Base-by-base conservation (phyloP, 2,113 vertebrate genomes). In the Castor canadensis region DNA sequence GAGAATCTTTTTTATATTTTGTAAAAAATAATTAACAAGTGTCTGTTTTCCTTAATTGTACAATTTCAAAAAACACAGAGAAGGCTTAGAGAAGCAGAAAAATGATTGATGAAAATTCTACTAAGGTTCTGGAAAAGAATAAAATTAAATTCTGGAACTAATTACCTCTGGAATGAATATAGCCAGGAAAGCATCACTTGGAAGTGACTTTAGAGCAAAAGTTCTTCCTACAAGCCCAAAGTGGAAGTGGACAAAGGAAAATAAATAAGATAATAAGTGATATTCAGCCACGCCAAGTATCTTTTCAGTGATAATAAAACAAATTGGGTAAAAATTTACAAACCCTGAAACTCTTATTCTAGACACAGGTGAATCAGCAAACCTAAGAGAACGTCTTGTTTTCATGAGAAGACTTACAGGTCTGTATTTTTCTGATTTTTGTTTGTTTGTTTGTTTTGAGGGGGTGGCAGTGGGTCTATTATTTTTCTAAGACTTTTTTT, bases 101-200 rank as follows among this genome's bases (percentile, higher is more conserved):
- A 79, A 87, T 92, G 66, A 97, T 94, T 89, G 88, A 97, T 87
- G 69, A 94, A 97, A 97, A 94, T 47, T 12, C 32, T 76, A 49
- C 54, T 81, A 92, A 40, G 82, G 86, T 88, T 98, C 64, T 86
- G 80, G 62, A 95, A 72, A 77, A 90, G 83, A 96, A 93, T 89
- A 96, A 73, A 95, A 60, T 60, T 81, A 64, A 95, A 77, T 93
- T 95, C 94, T 96, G 97, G 77, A 97, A 89, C 71, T 96, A 96
- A 96, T 96, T 96, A 94, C 54, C 76, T 97, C 90, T 84, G 75
- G 81, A 95, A 94, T 92, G 80, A 95, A 62, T 91, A 93, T 49
- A 94, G 62, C 77, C 82, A 96, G 54, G 38, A 79, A 93, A 90
- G 38, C 32, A 52, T 62, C 89, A 72, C 16, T 89, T 95, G 60